Evolutionary conservation across 1,140 invertebrate genomes (phyloP).

Genomic region (Drosophila elegans): DNA sequence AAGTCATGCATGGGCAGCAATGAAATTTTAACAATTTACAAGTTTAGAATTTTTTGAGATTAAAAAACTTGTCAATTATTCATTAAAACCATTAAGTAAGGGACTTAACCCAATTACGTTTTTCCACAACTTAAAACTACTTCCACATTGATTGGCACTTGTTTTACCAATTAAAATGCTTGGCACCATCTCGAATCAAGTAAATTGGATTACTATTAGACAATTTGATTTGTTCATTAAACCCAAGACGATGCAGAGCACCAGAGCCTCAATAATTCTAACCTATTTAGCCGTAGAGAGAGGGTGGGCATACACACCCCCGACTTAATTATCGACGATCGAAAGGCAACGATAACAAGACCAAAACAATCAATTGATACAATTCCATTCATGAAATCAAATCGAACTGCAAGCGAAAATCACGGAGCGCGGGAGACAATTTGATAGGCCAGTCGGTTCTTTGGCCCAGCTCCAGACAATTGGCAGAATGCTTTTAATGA

Average conservation of each 20-base stretch:
- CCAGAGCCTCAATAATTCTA: conserved; percentile 65
- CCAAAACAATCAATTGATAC: conserved; percentile 82
- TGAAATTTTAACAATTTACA: too few relatives aligned
- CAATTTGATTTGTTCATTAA: conserved; percentile 76
- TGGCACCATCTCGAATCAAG: conserved; percentile 44
- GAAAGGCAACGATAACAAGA: conserved; percentile 79
- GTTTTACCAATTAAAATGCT: conserved; percentile 32
- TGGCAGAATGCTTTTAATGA: conserved; percentile 66
- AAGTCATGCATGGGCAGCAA: too few relatives aligned
- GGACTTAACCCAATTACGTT: neutral
- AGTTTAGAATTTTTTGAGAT: too few relatives aligned
- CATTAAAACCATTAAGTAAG: too few relatives aligned
- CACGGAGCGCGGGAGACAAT: conserved; percentile 51
- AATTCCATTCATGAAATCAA: conserved; percentile 81
- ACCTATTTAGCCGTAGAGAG: conserved; percentile 60
- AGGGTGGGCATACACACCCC: conserved; percentile 52
- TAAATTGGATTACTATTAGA: conserved; percentile 67
- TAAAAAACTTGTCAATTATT: too few relatives aligned
- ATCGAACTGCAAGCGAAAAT: conserved; percentile 79
- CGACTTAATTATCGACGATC: conserved; percentile 78
- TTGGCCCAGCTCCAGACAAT: conserved; percentile 28
- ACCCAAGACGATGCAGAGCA: conserved; percentile 34
- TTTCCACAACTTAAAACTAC: neutral
- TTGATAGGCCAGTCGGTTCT: conserved; percentile 30
- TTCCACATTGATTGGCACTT: conserved; percentile 13